A percentile compares a stretch with the other conserved stretches of the same genome.
Conservation (phyloP, 2,888 invertebrate genomes). For the Julus scanicus region DNA sequence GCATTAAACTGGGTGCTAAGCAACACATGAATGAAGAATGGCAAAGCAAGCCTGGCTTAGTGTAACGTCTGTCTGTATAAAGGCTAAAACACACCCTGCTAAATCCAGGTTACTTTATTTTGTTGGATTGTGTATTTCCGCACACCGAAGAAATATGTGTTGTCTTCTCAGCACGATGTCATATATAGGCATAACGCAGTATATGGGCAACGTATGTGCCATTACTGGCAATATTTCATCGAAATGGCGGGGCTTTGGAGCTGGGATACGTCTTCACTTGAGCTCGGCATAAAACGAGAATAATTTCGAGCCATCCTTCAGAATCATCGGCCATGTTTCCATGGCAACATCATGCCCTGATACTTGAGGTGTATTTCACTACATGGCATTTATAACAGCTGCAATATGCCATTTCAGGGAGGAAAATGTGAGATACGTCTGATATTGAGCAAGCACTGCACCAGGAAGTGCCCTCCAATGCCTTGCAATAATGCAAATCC, state of each 20-base stretch:
- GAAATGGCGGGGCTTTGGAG: conserved; percentile 29
- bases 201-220: background rate
- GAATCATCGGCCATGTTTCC: conserved; percentile 24
- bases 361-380: conserved; percentile 34
- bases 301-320: conserved; percentile 47
- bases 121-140: conserved; percentile 45
- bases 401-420: conserved; percentile 26
- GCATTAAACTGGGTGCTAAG: background rate
- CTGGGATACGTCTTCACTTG: conserved; percentile 45
- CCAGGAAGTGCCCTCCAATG: background rate
- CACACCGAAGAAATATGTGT: background rate
- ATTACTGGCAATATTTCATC: conserved; percentile 44
- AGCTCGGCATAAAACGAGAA: conserved; percentile 25
- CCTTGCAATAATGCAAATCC: background rate
- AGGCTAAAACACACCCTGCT: conserved; percentile 16
- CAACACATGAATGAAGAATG: background rate
- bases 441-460: background rate
- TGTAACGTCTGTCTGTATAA: background rate
- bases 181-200: background rate
- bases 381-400: conserved; percentile 37
- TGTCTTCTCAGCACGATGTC: conserved; percentile 14
- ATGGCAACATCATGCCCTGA: conserved; percentile 23
- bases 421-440: background rate
- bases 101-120: conserved; percentile 43
- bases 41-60: background rate